Evolutionary conservation across 2,888 invertebrate genomes (phyloP).

Genomic region (Zeuzera pyrina): DNA sequence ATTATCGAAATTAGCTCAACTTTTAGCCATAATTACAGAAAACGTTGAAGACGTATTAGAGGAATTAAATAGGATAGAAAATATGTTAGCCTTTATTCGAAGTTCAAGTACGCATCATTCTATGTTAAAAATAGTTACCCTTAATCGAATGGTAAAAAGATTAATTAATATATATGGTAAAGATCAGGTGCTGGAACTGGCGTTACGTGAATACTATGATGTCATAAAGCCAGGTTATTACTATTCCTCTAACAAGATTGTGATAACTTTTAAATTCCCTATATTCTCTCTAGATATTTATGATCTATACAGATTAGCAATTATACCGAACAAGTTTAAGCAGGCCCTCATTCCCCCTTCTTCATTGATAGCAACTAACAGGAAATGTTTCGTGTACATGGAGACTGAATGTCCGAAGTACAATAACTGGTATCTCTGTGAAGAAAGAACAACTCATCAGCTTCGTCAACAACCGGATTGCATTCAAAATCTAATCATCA

Average conservation of each 20-base stretch:
- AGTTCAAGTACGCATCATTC: conserved; percentile 2
- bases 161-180: conserved; percentile 4
- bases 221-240: conserved; percentile 8
- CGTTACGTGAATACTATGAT: conserved; percentile 8
- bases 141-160: conserved; percentile 6
- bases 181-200: conserved; percentile 7
- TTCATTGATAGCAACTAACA: conserved; percentile 3
- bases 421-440: conserved; percentile 11
- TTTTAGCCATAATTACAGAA: not conserved
- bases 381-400: conserved; percentile 12
- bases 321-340: not conserved
- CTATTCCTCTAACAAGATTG: conserved; percentile 2
- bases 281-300: not conserved
- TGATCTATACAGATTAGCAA: not conserved
- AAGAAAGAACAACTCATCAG: conserved; percentile 2
- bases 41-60: not conserved
- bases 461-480: not conserved
- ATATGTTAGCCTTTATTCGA: conserved; percentile 2
- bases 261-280: conserved; percentile 3
- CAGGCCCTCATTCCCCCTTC: conserved; percentile 1
- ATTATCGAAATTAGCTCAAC: not conserved
- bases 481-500: conserved; percentile 9
- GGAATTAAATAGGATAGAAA: conserved; percentile 3
- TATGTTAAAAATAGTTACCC: not conserved
- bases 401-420: conserved; percentile 16